Conservation (phyloP, 2,888 invertebrate species). For the Athalia cordata region DNA sequence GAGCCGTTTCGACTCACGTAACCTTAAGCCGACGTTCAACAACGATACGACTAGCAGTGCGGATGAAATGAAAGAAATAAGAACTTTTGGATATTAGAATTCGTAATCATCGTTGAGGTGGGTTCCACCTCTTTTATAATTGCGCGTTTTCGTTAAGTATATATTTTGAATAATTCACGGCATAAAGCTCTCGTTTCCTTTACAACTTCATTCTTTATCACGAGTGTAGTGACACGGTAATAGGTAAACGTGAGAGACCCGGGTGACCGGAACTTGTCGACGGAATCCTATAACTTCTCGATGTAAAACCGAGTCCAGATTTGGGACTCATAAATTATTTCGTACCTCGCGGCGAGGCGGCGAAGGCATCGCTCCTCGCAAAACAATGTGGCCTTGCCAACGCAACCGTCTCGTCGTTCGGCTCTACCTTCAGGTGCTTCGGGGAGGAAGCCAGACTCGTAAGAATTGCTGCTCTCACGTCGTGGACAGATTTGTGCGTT, state of each 20-base stretch:
- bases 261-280: slow-evolving; percentile 31
- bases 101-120: neutral
- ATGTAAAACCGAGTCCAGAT: slow-evolving; percentile 2
- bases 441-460: slow-evolving; percentile 3
- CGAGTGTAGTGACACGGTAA: neutral
- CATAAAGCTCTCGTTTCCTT: neutral
- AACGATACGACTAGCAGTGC: slow-evolving; percentile 35
- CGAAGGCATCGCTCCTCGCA: neutral
- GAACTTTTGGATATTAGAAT: slow-evolving; percentile 25
- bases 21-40: slow-evolving; percentile 59
- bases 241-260: no score
- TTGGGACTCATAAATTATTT: slow-evolving; percentile 40
- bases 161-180: no score
- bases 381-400: slow-evolving; percentile 12
- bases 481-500: slow-evolving; percentile 15
- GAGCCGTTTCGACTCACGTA: slow-evolving; percentile 67
- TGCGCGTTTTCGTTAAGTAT: neutral
- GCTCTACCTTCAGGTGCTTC: slow-evolving; percentile 27
- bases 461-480: slow-evolving; percentile 4
- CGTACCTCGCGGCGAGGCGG: neutral
- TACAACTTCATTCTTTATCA: neutral
- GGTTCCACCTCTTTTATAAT: neutral
- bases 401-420: neutral
- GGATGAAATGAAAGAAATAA: slow-evolving; percentile 21
- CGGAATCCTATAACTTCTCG: slow-evolving; percentile 25